A percentile compares a stretch with the other conserved stretches of the same genome.
Conservation (phyloP, 2,113 vertebrate species). For the Leptobrachium ailaonicum region DNA sequence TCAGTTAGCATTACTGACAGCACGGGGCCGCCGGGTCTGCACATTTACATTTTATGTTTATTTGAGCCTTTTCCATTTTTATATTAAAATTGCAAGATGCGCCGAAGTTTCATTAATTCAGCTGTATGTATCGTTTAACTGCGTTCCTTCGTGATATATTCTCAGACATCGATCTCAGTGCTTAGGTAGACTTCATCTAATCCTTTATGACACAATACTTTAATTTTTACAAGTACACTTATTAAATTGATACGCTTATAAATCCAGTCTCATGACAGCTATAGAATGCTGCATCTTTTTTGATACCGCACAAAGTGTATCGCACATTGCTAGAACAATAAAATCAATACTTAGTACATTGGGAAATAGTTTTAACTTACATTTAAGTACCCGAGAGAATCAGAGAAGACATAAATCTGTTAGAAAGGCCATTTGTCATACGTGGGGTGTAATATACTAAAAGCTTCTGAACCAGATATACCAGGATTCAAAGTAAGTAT, state of each 20-base stretch:
- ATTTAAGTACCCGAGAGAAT: constrained; percentile 49
- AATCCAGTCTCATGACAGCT: constrained; percentile 38
- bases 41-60: too few relatives aligned
- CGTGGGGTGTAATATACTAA: constrained; percentile 40
- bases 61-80: too few relatives aligned
- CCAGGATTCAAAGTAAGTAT: constrained; percentile 7
- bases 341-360: constrained; percentile 48
- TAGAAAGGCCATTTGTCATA: constrained; percentile 46
- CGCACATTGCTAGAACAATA: constrained; percentile 27
- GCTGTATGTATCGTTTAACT: not conserved
- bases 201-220: constrained; percentile 49
- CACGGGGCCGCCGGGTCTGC: too few relatives aligned
- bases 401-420: constrained; percentile 42
- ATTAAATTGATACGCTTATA: constrained; percentile 50
- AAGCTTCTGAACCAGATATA: constrained; percentile 29
- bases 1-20: too few relatives aligned
- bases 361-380: constrained; percentile 51
- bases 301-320: constrained; percentile 43
- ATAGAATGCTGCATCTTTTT: constrained; percentile 25
- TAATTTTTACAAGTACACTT: constrained; percentile 51
- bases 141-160: constrained; percentile 16
- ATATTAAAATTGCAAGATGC: too few relatives aligned
- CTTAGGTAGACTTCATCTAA: constrained; percentile 28
- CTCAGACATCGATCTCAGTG: constrained; percentile 38
- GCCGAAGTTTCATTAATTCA: too few relatives aligned